These are phyloP conservation scores for Tetrao urogallus DNA, from an alignment of 2,113 vertebrate species.

Conservation along the genomic window DNA sequence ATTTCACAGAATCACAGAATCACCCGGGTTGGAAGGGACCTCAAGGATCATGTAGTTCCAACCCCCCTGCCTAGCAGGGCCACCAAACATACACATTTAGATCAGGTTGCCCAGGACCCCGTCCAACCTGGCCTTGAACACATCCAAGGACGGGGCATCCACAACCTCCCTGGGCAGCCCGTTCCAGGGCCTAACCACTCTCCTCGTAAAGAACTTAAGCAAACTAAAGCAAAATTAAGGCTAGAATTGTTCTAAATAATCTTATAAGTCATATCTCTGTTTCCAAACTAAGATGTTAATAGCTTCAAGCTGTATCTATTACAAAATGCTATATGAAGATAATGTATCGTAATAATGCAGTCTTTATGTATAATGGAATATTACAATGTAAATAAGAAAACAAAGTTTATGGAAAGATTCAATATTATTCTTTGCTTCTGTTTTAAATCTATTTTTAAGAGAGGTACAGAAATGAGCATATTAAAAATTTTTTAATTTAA, in stretches of 20 bases:
- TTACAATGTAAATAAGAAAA: slow-evolving; percentile 83
- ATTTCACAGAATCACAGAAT: too few relatives aligned
- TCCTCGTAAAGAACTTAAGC: too few relatives aligned
- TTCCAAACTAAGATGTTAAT: slow-evolving; percentile 73
- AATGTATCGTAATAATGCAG: slow-evolving; percentile 74
- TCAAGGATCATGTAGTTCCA: too few relatives aligned
- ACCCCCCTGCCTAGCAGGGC: too few relatives aligned
- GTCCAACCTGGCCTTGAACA: too few relatives aligned
- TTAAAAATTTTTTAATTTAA: too few relatives aligned
- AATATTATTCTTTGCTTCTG: slow-evolving; percentile 82
- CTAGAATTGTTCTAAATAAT: slow-evolving; percentile 70
- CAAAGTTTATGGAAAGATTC: slow-evolving; percentile 83
- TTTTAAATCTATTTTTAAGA: slow-evolving; percentile 88
- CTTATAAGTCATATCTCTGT: slow-evolving; percentile 74
- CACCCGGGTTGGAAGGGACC: too few relatives aligned
- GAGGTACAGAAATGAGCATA: slow-evolving; percentile 81
- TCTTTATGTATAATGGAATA: slow-evolving; percentile 83
- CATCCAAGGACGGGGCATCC: too few relatives aligned
- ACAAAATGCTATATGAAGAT: slow-evolving; percentile 79
- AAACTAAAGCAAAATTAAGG: slow-evolving; percentile 73
- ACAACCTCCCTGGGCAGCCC: too few relatives aligned
- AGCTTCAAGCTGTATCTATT: slow-evolving; percentile 77
- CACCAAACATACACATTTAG: too few relatives aligned
- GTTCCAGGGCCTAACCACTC: too few relatives aligned
- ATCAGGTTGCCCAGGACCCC: too few relatives aligned